Conservation (phyloP, 64 coral and sea anemone species). For the Trachythela sp. region DNA sequence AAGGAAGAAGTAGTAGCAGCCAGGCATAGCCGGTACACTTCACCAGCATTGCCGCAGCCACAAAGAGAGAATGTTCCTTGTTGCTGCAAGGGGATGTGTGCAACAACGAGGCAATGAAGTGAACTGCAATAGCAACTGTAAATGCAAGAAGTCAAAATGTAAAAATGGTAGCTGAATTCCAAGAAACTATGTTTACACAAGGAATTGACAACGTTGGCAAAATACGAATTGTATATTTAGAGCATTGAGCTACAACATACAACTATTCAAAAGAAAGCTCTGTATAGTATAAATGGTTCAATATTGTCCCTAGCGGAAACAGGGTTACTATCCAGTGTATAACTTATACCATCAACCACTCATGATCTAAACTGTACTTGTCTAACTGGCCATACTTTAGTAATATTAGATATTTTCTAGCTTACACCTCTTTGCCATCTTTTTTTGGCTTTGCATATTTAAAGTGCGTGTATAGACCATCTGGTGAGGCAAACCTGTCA, state of each 20-base stretch:
- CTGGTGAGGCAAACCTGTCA: slow-evolving; percentile 24
- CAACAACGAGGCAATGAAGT: slow-evolving; percentile 29
- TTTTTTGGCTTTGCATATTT: slow-evolving; percentile 19
- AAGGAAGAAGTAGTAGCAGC: slow-evolving; percentile 1
- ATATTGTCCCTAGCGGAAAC: too few relatives aligned
- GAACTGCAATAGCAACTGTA: neutral
- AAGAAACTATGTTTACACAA: neutral
- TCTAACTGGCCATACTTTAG: neutral
- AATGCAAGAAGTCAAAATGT: slow-evolving; percentile 33
- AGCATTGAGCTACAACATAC: neutral
- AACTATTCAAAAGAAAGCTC: neutral
- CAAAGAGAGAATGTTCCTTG: slow-evolving; percentile 3
- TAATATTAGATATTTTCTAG: neutral
- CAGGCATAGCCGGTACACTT: slow-evolving; percentile 4
- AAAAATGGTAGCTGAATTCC: neutral
- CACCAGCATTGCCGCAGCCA: neutral
- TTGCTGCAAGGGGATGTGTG: slow-evolving; percentile 37
- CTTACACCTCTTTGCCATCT: neutral
- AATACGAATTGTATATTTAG: too few relatives aligned
- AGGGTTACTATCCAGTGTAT: neutral
- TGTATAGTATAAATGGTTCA: neutral
- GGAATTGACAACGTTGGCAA: neutral
- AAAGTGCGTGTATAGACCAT: slow-evolving; percentile 28
- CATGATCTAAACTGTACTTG: neutral
- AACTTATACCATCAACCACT: neutral